Evolutionary conservation across 2,797 vertebrate genomes (phyloP).

Genomic region (Chaunax sp.): DNA sequence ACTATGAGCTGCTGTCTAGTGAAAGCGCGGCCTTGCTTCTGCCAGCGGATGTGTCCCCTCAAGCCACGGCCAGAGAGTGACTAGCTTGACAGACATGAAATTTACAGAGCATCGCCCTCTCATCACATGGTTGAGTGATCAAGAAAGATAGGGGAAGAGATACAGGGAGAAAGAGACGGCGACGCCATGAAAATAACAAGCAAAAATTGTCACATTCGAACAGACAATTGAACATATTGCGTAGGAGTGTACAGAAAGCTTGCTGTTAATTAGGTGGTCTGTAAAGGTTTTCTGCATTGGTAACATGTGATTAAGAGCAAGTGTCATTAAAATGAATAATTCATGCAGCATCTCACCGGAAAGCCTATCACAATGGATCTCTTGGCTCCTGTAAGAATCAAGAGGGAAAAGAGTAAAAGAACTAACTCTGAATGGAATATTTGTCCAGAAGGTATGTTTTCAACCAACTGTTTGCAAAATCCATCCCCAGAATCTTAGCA

Average conservation of each 20-base stretch:
- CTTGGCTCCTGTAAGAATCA: neutral
- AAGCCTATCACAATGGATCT: neutral
- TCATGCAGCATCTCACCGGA: conserved; percentile 4
- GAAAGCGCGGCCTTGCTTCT: conserved; percentile 40
- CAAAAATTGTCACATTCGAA: conserved; percentile 33
- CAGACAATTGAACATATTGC: conserved; percentile 15
- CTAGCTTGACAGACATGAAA: conserved; percentile 69
- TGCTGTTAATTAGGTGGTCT: conserved; percentile 39
- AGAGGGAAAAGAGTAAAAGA: conserved; percentile 5
- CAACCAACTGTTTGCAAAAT: neutral
- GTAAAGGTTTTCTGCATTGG: conserved; percentile 11
- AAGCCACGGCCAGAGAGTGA: conserved; percentile 67
- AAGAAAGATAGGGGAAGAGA: conserved; percentile 40
- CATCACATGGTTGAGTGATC: conserved; percentile 62
- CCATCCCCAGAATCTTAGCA: neutral
- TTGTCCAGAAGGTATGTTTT: conserved; percentile 1
- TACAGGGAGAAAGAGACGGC: conserved; percentile 7
- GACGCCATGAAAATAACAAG: conserved; percentile 57
- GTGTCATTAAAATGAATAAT: conserved; percentile 30
- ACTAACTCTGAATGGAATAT: neutral
- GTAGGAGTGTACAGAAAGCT: conserved; percentile 40
- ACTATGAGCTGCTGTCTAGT: conserved; percentile 28
- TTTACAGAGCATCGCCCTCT: conserved; percentile 71
- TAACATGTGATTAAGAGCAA: conserved; percentile 29
- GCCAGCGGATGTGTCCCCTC: conserved; percentile 69